Evolutionary conservation across 2,113 vertebrate genomes (phyloP), one percentile per base, ranked within the genome.

Genomic region (Thryonomys swinderianus): DNA sequence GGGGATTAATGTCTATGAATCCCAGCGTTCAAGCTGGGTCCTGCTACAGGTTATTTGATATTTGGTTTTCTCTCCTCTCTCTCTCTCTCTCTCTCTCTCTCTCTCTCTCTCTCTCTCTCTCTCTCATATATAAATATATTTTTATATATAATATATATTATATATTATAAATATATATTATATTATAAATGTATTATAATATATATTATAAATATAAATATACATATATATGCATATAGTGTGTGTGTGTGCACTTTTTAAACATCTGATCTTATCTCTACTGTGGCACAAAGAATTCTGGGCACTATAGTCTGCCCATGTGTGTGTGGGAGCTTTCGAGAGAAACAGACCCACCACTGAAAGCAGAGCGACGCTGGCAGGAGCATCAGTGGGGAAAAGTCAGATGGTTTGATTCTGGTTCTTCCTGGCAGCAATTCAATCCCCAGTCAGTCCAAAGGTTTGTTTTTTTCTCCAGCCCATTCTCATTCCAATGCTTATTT

Each of bases 1-100:
- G 7, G 1, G 51, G 4, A 37, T 0, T 62, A 2, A n/a, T 27
- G 3, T 11, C 37, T 2, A 5, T 48, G 18, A 84, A 45, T n/a
- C 27, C 5, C n/a, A 27, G 37, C 64, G 10, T 73, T 79, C 32
- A 67, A 64, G 30, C 40, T 37, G 3, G 51, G 40, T 12, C 80
- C 4, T 40, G 21, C 0, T 17, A 4, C 27, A 71, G 48, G 61
- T 40, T 85, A 42, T 55, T 53, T 45, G 32, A 18, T 16, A n/a
- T 48, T n/a, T 73, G 34, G 14, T 62, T 40, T n/a, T n/a, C n/a
- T n/a, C n/a, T n/a, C n/a, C n/a, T n/a, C n/a, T n/a, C n/a, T n/a
- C n/a, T n/a, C n/a, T n/a, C n/a, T n/a, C n/a, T n/a, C n/a, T n/a
- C n/a, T n/a, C n/a, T n/a, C n/a, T n/a, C n/a, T n/a, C n/a, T n/a